A percentile compares a stretch with the other conserved stretches of the same genome.
Conservation (phyloP, 2,113 vertebrate genomes). For the Lutjanus erythropterus region DNA sequence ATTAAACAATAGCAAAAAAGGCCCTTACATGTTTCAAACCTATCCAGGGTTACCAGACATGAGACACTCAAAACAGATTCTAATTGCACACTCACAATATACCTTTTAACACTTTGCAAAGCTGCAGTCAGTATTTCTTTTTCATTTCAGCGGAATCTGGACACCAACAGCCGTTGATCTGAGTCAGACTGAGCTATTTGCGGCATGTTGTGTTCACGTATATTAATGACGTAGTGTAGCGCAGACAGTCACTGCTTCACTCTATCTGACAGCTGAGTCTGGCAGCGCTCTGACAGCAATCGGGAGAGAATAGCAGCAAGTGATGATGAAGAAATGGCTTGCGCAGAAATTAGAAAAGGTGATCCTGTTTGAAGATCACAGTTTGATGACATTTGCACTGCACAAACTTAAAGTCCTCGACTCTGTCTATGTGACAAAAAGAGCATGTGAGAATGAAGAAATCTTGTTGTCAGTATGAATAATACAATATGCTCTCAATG, state of each 20-base stretch:
- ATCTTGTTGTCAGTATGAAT: not conserved
- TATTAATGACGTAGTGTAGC: not conserved
- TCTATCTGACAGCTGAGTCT: not conserved
- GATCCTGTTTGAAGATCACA: not conserved
- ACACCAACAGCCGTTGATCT: not conserved
- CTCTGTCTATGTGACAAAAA: not conserved
- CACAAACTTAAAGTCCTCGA: not conserved
- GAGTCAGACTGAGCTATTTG: constrained; percentile 28
- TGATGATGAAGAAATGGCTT: not conserved
- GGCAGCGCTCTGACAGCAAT: not conserved
- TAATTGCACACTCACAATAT: not conserved
- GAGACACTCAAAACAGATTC: not conserved
- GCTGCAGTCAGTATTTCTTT: not conserved
- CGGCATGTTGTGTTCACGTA: not conserved
- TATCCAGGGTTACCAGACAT: not conserved
- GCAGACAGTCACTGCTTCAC: not conserved
- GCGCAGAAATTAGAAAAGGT: not conserved
- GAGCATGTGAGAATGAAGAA: not conserved
- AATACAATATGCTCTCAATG: not conserved
- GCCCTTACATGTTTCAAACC: not conserved
- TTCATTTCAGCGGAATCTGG: not conserved
- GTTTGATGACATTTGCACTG: not conserved
- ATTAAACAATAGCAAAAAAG: not conserved
- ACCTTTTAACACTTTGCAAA: not conserved
- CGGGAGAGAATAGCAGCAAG: not conserved